Base-by-base conservation (phyloP, 53 echinoderm and acorn worm species). In the Echinometra lucunter region DNA sequence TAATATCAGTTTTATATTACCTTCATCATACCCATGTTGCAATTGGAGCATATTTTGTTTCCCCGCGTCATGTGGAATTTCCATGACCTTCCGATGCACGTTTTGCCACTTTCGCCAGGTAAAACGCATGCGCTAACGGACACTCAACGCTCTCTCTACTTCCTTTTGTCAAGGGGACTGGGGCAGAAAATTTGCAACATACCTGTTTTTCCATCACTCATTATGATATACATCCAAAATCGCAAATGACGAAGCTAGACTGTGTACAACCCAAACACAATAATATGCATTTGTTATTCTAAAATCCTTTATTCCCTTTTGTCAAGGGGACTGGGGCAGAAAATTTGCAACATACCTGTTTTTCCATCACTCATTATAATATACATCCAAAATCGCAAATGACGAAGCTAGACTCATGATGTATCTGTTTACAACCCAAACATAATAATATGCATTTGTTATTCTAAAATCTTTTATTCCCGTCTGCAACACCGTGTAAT, bases 41-140 rank as follows among this genome's bases (percentile, higher is more conserved):
- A 85, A 85, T 49, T 80, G 74, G 93, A 53, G 37, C 80, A 57
- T 78, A 74, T 91, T 90, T 91, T 66, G 91, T 91, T 91, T 66
- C 69, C 91, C 69, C 69, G 69, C 15, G 67, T 25, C 69, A 91
- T n/a, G 90, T 90, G 38, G 66, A 30, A 90, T 37, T 66, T 90
- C 91, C 4, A 70, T 91, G 91, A 91, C 91, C 91, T 45, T 69
- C 45, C 70, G 42, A 35, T 91, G 91, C 70, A 91, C 91, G 69
- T 91, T 90, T 91, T 91, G 3, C 66, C 44, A 44, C 91, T 91
- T 58, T 89, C 60, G 23, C 11, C 19, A 15, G 17, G 9, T 38
- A 78, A 18, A 21, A 42, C 85, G 85, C 85, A 28, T 85, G 85
- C 85, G 85, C 53, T 18, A 28, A 40, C 78, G 3, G 78, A 4